Conservation (phyloP, 2,888 invertebrate species). For the Trachelus troglodyta region DNA sequence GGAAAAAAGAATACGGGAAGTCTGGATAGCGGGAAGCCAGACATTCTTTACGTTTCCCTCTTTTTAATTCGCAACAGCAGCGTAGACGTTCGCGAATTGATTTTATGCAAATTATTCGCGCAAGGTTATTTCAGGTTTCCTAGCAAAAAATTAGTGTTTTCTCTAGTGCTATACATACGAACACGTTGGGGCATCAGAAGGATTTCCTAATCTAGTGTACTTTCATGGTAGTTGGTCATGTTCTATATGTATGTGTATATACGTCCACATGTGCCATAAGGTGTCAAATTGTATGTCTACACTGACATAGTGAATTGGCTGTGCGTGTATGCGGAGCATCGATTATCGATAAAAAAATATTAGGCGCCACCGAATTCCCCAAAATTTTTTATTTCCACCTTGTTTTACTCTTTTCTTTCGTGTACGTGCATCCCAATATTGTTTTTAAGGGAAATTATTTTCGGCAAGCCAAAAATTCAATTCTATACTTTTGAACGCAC, state of each 20-base stretch:
- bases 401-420: neutral
- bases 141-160: neutral
- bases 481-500: neutral
- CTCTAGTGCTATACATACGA: neutral
- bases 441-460: neutral
- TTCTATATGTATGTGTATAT: neutral
- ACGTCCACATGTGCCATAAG: neutral
- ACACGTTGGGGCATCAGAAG: no score
- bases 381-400: neutral
- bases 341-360: neutral
- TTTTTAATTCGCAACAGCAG: neutral
- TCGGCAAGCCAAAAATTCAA: neutral
- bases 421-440: neutral
- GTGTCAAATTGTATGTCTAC: neutral
- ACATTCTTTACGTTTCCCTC: neutral
- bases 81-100: constrained; percentile 30
- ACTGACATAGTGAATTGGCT: neutral
- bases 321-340: neutral
- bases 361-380: neutral
- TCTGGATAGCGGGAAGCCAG: neutral
- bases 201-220: no score
- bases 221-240: no score
- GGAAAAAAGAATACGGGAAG: neutral
- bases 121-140: neutral
- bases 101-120: constrained; percentile 39